Percentiles rank a stretch among this genome's conserved stretches.
Conservation (phyloP, 2,113 vertebrate genomes). For the Chinchilla lanigera region DNA sequence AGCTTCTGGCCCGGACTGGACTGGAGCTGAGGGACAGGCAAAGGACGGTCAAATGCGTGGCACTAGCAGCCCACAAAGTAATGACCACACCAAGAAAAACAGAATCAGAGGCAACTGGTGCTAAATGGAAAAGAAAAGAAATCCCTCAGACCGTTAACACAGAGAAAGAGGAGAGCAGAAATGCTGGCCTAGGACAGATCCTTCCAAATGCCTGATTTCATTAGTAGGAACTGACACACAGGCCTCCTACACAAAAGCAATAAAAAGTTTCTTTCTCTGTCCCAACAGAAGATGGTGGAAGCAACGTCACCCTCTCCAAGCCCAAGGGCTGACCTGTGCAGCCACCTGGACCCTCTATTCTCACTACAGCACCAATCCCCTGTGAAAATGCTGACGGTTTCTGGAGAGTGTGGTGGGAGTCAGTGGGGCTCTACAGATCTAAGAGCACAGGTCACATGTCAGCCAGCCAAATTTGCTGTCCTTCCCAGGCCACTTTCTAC, state of each 20-base stretch:
- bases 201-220: not conserved
- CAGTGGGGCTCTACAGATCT: not conserved
- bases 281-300: not conserved
- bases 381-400: not conserved
- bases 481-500: not conserved
- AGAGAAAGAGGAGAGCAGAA: not conserved
- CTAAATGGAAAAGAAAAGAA: constrained; percentile 47
- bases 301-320: not conserved
- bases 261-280: not conserved
- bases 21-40: constrained; percentile 20
- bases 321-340: not conserved
- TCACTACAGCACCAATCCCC: not conserved
- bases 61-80: constrained; percentile 73
- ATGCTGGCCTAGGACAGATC: not conserved
- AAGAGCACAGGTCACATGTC: not conserved
- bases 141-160: not conserved
- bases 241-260: not conserved
- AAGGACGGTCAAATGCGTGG: constrained; percentile 40
- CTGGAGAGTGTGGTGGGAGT: not conserved
- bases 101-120: constrained; percentile 35
- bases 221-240: not conserved
- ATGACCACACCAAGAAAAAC: constrained; percentile 62
- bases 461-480: not conserved
- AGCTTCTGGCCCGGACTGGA: constrained; percentile 68
- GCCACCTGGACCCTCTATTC: not conserved